A percentile compares a stretch with the other conserved stretches of the same genome.
phyloP scores from a whole-genome alignment of 2,888 invertebrate species.

The Seira sanloemensis region DNA sequence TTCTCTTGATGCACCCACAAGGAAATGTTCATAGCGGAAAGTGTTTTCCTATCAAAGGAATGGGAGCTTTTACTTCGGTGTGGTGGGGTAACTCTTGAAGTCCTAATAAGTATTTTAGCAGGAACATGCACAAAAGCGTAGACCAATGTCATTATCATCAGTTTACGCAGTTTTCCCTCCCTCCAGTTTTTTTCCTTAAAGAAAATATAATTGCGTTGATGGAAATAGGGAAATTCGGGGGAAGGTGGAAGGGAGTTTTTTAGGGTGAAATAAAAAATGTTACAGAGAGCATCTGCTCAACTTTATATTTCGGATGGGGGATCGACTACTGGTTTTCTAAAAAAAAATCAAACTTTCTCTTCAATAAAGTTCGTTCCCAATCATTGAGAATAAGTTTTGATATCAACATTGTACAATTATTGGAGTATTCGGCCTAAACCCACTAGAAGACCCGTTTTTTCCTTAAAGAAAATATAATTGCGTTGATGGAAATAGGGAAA shows the following conservation, averaged over 20 bases:
- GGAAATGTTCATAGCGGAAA: constrained; percentile 44
- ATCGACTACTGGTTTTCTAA: too few species aligned
- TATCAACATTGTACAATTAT: too few species aligned
- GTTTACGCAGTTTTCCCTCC: constrained; percentile 38
- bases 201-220: constrained; percentile 50
- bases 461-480: constrained; percentile 43
- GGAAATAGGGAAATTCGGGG: constrained; percentile 15
- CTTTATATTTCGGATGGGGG: too few species aligned
- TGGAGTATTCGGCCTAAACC: too few species aligned
- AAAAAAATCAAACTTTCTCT: too few species aligned
- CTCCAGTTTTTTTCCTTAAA: constrained; percentile 14
- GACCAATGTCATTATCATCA: constrained; percentile 43
- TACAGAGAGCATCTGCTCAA: constrained; percentile 35
- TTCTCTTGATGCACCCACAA: constrained; percentile 33
- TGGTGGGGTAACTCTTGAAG: background rate
- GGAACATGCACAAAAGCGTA: background rate
- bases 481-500: constrained; percentile 38
- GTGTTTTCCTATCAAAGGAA: background rate
- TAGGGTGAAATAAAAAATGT: background rate
- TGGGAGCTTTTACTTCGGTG: background rate
- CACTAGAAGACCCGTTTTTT: too few species aligned
- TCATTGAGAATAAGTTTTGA: too few species aligned
- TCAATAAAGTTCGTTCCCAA: too few species aligned
- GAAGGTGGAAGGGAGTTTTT: constrained; percentile 14
- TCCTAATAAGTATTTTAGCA: background rate